phyloP scores from a whole-genome alignment of 2,797 vertebrate genomes.

The Eutrigla gurnardus region DNA sequence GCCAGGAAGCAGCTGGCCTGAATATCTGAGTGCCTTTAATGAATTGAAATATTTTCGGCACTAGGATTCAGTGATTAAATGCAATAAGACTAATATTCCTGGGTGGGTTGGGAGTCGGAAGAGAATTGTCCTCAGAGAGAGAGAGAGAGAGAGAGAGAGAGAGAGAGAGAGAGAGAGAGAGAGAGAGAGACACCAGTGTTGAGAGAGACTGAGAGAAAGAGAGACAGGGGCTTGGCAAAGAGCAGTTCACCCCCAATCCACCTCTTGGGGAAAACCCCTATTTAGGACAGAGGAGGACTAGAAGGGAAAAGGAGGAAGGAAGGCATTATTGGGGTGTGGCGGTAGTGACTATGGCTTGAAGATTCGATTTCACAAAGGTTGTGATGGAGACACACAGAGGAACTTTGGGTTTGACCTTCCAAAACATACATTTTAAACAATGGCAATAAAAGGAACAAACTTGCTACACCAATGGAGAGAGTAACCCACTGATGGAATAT shows the following conservation, averaged over 20 bases:
- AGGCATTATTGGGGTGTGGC: constrained; percentile 38
- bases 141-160: constrained; percentile 61
- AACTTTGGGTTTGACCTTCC: constrained; percentile 53
- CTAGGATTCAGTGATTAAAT: constrained; percentile 90
- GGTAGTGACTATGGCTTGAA: constrained; percentile 34
- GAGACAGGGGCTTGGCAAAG: constrained; percentile 62
- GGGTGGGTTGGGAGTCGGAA: constrained; percentile 85
- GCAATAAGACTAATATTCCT: constrained; percentile 92
- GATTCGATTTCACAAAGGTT: constrained; percentile 71
- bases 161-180: constrained; percentile 66
- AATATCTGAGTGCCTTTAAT: constrained; percentile 93
- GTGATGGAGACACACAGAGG: constrained; percentile 46
- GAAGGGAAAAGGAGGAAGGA: constrained; percentile 39
- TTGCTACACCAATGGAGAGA: not conserved
- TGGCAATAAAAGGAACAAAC: not conserved
- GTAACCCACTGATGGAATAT: not conserved
- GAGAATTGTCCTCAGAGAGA: constrained; percentile 80
- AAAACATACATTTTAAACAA: constrained; percentile 15
- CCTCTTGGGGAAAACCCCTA: constrained; percentile 68
- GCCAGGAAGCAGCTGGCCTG: constrained; percentile 93
- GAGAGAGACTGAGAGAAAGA: constrained; percentile 38
- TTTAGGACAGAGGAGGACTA: constrained; percentile 70
- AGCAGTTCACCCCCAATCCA: constrained; percentile 37
- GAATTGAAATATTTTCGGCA: constrained; percentile 87
- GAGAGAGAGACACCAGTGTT: constrained; percentile 9